Base-by-base conservation (phyloP, 1,140 invertebrate species). In the Calosoma granatense region DNA sequence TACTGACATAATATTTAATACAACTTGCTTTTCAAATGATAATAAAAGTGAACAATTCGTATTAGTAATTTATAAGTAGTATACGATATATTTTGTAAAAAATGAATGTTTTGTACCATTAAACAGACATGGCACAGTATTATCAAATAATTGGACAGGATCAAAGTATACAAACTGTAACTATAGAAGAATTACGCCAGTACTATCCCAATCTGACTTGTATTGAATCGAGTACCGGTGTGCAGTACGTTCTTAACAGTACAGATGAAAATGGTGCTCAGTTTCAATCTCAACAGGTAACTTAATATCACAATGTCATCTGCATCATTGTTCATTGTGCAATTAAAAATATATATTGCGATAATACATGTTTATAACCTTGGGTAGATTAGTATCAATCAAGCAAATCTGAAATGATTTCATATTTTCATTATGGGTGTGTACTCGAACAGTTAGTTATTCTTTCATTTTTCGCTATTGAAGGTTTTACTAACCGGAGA, bases 101-200 rank as follows among this genome's bases (percentile, higher is more conserved):
- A 36, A 36, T 36, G 6, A 9, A n/a, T 36, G 26, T 36, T 36
- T 36, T 36, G n/a, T 6, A 36, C 26, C 6, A 36, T 17, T 57
- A 26, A 56, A 53, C n/a, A 17, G 54, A 56, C 57, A 73, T 73
- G 72, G 70, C 72, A 22, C 70, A 71, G 54, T 73, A 68, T 59
- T 71, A 65, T 60, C 69, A 71, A 55, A 67, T 72, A 53, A 60
- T 72, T 54, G 65, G 61, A 56, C 64, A 68, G 61, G 41, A 47
- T 17, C 41, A 47, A 12, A 17, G 6, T 11, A 58, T 58, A 53
- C 65, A 69, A 54, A 60, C 62, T 51, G 62, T 59, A 36, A 56
- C 62, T 20, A 26, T 57, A 43, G 63, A 70, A 62, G 58, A 69
- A 59, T 51, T 70, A 57, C 63, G 64, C 57, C 62, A 67, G 53